These are phyloP conservation scores for Watsonalla binaria DNA, from an alignment of 2,888 invertebrate species.

Conservation along the genomic window DNA sequence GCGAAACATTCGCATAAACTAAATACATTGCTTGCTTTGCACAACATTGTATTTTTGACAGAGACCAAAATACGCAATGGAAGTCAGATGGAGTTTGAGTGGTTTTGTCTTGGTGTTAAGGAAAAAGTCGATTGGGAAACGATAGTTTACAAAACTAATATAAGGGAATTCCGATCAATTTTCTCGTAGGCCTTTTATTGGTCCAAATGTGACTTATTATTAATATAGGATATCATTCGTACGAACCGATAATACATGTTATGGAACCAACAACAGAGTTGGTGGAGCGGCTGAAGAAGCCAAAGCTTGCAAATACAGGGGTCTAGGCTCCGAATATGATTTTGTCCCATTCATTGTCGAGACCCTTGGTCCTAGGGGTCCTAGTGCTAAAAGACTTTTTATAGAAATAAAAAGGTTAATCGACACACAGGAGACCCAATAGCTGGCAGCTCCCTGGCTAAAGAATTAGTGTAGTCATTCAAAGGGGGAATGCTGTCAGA, in stretches of 20 bases:
- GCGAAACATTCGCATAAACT: slow-evolving; percentile 24
- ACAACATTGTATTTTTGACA: slow-evolving; percentile 7
- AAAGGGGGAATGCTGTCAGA: too few relatives aligned
- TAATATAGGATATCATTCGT: slow-evolving; percentile 9
- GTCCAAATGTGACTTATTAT: slow-evolving; percentile 34
- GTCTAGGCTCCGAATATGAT: too few relatives aligned
- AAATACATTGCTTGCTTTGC: slow-evolving; percentile 30
- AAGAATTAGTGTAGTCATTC: too few relatives aligned
- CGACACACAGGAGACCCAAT: too few relatives aligned
- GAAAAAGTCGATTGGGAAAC: slow-evolving; percentile 34
- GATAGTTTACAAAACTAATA: slow-evolving; percentile 56
- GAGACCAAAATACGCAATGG: slow-evolving; percentile 23
- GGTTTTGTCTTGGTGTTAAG: slow-evolving; percentile 12
- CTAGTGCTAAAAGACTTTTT: too few relatives aligned
- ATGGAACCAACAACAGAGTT: too few relatives aligned
- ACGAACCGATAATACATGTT: background rate
- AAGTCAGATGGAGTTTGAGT: slow-evolving; percentile 1
- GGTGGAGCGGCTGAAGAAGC: too few relatives aligned
- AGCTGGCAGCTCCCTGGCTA: too few relatives aligned
- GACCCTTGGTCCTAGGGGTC: too few relatives aligned
- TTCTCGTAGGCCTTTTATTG: slow-evolving; percentile 46
- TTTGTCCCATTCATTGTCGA: too few relatives aligned
- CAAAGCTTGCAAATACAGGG: too few relatives aligned
- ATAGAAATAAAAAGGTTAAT: too few relatives aligned
- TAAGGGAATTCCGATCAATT: slow-evolving; percentile 46